Evolutionary conservation across 1,140 invertebrate species (phyloP), one percentile per base, ranked within the genome.

Genomic region (Fopius arisanus): DNA sequence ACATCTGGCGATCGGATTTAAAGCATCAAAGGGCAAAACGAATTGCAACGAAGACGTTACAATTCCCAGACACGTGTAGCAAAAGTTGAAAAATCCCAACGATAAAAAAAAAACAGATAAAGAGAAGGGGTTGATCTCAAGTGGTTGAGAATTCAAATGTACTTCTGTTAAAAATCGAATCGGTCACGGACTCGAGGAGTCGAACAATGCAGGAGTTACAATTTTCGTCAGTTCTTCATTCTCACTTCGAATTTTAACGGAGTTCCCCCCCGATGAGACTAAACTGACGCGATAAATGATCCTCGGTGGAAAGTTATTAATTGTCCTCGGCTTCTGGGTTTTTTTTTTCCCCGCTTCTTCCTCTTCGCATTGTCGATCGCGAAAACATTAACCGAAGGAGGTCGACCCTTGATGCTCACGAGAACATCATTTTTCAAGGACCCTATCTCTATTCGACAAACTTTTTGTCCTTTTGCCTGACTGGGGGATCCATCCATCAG

Each of bases 281-380:
- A 86, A 88, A 88, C 85, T 86, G 86, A 86, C 86, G 86, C 86
- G 84, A 88, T 88, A 88, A 87, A 88, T 87, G 86, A 87, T 88
- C 81, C 83, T 81, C 82, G 79, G 72, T 80, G 77, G 81, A 83
- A 85, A 84, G 82, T 87, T 88, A 88, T 88, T 88, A 87, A 88
- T 88, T 87, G 85, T 86, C 81, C 74, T 76, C 65, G 77, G 26
- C 71, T 54, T 67, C 63, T 75, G 79, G 77, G 71, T 79, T 65
- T 67, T 74, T 77, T 78, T 77, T 78, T 76, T 75, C 68, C 26
- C 73, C 72, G 75, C 62, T 79, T 81, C 82, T 83, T 81, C 81
- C 82, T 79, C 76, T 80, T 79, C 63, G 80, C 81, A 84, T 87
- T 85, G 84, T 86, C 81, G 77, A 81, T 84, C 81, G 85, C 84